Conservation (phyloP, 2,113 vertebrate species). For the Mungos mungo region DNA sequence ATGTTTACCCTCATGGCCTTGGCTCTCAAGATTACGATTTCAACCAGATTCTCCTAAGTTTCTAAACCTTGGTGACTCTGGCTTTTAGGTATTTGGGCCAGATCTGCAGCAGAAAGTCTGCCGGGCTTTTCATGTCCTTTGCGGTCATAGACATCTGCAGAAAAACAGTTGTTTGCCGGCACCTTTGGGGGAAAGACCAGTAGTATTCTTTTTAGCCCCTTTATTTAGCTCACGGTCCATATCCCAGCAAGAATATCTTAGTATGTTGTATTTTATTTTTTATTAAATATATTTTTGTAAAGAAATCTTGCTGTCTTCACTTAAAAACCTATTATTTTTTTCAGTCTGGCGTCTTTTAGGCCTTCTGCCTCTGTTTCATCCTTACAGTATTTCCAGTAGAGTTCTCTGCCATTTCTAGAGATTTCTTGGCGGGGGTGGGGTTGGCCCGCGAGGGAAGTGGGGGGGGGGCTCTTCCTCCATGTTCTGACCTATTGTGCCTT, state of each 20-base stretch:
- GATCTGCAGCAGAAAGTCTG: constrained; percentile 37
- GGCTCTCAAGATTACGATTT: not conserved
- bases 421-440: not conserved
- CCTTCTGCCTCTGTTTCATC: not conserved
- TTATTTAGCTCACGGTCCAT: not conserved
- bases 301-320: not conserved
- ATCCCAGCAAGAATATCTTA: not conserved
- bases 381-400: not conserved
- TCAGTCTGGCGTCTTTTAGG: not conserved
- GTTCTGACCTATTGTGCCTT: not conserved
- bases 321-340: not conserved
- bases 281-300: not conserved
- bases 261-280: not conserved
- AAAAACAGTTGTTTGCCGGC: not conserved
- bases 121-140: constrained; percentile 8
- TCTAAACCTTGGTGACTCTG: not conserved
- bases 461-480: not conserved
- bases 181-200: not conserved
- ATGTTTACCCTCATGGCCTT: not conserved
- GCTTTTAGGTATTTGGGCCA: not conserved
- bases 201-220: not conserved
- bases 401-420: not conserved
- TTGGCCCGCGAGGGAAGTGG: accelerated
- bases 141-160: constrained; percentile 19
- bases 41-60: not conserved